A percentile compares a stretch with the other conserved stretches of the same genome.
Evolutionary conservation across 2,888 invertebrate species (phyloP).

Genomic region (Zele albiditarsus): DNA sequence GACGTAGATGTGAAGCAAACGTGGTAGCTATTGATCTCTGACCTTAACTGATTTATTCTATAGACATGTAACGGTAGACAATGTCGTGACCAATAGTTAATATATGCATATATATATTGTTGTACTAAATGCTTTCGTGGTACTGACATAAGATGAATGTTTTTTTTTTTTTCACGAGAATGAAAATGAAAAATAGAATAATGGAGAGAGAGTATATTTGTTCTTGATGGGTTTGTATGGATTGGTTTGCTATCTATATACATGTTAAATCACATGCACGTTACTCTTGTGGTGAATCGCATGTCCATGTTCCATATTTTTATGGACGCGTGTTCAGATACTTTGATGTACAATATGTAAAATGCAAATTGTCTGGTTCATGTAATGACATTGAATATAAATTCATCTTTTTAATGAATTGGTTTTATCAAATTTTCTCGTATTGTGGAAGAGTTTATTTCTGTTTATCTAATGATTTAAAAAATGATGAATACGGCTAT

Average conservation of each 20-base stretch:
- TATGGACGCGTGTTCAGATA: constrained; percentile 18
- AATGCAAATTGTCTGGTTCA: constrained; percentile 23
- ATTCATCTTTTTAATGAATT: background rate
- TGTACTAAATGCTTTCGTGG: constrained; percentile 61
- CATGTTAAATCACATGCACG: background rate
- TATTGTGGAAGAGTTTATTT: background rate
- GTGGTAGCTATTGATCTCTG: constrained; percentile 52
- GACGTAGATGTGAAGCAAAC: constrained; percentile 38
- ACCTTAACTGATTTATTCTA: constrained; percentile 54
- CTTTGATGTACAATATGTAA: background rate
- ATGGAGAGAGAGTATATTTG: constrained; percentile 1
- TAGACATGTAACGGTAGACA: constrained; percentile 68
- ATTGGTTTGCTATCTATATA: constrained; percentile 11
- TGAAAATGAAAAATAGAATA: background rate
- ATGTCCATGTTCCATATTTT: constrained; percentile 28
- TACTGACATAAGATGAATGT: constrained; percentile 31
- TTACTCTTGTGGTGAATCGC: constrained; percentile 14
- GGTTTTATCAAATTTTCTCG: background rate
- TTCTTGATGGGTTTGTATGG: background rate
- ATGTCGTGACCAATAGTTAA: constrained; percentile 69
- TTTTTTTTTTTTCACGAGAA: constrained; percentile 9
- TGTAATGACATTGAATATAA: background rate
- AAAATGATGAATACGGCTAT: background rate
- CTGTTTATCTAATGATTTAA: background rate
- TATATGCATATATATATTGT: constrained; percentile 55